Evolutionary conservation across 2,113 vertebrate genomes (phyloP).

Genomic region (Martes martes): DNA sequence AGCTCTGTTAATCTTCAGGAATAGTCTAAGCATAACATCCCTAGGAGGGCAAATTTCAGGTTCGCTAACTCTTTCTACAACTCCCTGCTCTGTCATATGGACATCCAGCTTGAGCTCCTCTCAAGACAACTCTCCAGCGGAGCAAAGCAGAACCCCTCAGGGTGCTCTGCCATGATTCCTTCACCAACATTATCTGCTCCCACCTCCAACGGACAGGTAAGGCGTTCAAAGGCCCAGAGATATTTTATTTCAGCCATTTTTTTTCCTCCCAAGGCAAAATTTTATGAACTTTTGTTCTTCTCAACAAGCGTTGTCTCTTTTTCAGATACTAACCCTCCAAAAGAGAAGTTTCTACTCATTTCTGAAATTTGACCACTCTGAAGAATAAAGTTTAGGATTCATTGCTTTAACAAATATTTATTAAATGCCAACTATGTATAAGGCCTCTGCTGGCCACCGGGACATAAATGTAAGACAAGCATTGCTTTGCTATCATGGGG

Average conservation of each 20-base stretch:
- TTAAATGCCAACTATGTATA: neutral
- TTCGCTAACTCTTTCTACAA: neutral
- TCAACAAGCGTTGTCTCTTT: neutral
- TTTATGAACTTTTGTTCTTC: neutral
- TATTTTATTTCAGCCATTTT: neutral
- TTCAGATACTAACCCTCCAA: neutral
- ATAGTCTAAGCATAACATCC: neutral
- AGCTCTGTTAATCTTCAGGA: neutral
- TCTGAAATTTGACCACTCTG: neutral
- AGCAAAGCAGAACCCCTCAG: neutral
- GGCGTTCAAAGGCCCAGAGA: neutral
- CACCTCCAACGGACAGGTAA: no score
- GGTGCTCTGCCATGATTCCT: neutral
- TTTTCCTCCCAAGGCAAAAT: neutral
- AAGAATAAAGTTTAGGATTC: neutral
- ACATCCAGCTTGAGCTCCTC: neutral
- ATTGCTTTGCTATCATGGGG: neutral
- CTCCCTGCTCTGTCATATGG: neutral
- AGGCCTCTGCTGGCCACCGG: neutral
- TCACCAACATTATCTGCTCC: neutral
- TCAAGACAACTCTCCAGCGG: neutral
- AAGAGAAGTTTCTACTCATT: neutral
- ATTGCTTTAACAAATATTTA: constrained; percentile 10
- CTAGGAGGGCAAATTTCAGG: neutral
- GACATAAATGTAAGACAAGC: neutral